phyloP scores from a whole-genome alignment of 2,888 invertebrate species.

The Endotricha flammealis region DNA sequence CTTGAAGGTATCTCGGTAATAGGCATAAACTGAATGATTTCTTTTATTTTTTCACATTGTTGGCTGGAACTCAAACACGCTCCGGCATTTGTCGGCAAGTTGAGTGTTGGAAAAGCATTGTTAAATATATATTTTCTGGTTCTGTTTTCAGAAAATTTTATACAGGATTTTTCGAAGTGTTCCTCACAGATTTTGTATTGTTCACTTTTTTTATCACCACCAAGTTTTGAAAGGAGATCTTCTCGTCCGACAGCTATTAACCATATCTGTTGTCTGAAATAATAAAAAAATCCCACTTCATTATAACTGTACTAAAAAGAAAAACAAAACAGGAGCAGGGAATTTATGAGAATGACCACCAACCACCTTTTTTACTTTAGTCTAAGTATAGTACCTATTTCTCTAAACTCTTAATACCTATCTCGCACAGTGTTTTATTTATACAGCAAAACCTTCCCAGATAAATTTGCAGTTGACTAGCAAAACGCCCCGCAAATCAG shows the following conservation, averaged over 20 bases:
- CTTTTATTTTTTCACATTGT: too few species aligned
- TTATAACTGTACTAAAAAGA: too few species aligned
- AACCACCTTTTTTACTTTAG: too few species aligned
- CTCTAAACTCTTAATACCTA: too few species aligned
- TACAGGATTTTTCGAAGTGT: conserved; percentile 21
- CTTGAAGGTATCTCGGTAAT: conserved; percentile 21
- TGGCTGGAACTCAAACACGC: conserved; percentile 11
- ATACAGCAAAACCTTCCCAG: too few species aligned
- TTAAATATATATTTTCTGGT: conserved; percentile 23
- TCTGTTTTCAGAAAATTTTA: conserved; percentile 24
- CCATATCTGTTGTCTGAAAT: conserved; percentile 11
- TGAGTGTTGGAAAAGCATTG: conserved; percentile 21
- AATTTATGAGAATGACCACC: too few species aligned
- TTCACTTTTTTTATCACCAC: conserved; percentile 18
- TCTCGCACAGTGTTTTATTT: too few species aligned
- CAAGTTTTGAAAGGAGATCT: conserved; percentile 21
- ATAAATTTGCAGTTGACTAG: too few species aligned
- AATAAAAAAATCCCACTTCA: too few species aligned
- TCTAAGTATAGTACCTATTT: too few species aligned
- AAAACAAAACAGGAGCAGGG: too few species aligned
- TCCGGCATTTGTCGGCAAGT: conserved; percentile 14
- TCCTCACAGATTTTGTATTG: conserved; percentile 26
- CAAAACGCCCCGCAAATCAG: too few species aligned
- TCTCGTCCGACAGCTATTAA: conserved; percentile 19
- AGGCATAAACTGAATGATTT: conserved; percentile 18